phyloP scores from a whole-genome alignment of 2,888 invertebrate genomes.

The Lasius platythorax region DNA sequence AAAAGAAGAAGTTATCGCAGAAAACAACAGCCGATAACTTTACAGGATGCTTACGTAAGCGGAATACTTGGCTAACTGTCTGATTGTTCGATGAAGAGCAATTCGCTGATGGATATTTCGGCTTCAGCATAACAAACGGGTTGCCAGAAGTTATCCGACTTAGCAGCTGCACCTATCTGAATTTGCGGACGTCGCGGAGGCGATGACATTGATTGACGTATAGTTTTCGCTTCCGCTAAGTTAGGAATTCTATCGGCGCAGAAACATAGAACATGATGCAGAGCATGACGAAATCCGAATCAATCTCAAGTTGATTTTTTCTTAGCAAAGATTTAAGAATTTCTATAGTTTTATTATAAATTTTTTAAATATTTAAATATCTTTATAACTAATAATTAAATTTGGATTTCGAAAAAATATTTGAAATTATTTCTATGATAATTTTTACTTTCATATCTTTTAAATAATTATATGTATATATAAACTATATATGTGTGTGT shows the following conservation, averaged over 20 bases:
- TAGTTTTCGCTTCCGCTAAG: slow-evolving; percentile 67
- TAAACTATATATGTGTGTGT: no score
- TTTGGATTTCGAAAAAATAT: neutral
- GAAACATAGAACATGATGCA: slow-evolving; percentile 2
- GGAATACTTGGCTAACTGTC: slow-evolving; percentile 16
- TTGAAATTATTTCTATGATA: neutral
- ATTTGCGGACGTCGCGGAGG: slow-evolving; percentile 63
- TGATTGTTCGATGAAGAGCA: slow-evolving; percentile 34
- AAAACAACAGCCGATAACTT: neutral
- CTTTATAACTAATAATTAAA: neutral
- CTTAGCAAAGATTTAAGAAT: neutral
- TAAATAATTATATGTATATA: neutral
- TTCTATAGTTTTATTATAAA: neutral
- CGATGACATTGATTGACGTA: slow-evolving; percentile 69
- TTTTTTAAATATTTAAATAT: slow-evolving; percentile 1
- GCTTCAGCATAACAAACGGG: slow-evolving; percentile 29
- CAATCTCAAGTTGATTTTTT: slow-evolving; percentile 10
- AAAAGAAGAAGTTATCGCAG: neutral
- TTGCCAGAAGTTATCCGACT: slow-evolving; percentile 60
- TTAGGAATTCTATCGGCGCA: slow-evolving; percentile 53
- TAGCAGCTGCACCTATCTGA: slow-evolving; percentile 51
- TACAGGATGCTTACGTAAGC: slow-evolving; percentile 1
- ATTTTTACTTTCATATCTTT: neutral
- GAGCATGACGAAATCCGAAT: neutral
- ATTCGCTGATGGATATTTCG: slow-evolving; percentile 47